Percentiles rank a stretch among this genome's conserved stretches.
Evolutionary conservation across 2,888 invertebrate species (phyloP).

Genomic region (Chesias legatella): DNA sequence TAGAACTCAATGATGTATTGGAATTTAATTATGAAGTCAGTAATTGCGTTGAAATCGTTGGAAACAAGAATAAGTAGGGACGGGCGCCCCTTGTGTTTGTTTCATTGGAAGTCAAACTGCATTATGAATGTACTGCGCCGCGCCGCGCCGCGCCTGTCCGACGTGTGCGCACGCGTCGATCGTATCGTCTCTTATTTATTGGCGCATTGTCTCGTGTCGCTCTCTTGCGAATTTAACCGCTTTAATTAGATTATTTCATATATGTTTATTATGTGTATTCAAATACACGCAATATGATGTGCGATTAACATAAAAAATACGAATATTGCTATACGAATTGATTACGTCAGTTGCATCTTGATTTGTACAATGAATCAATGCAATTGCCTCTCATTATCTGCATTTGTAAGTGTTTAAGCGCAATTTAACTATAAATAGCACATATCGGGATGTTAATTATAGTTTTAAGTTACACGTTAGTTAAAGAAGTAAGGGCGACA

Average conservation of each 20-base stretch:
- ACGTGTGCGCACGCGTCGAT: conserved; percentile 47
- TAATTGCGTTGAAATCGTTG: conserved; percentile 15
- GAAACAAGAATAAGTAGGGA: not conserved
- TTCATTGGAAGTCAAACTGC: conserved; percentile 24
- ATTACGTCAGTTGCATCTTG: too few relatives aligned
- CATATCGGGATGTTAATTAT: too few relatives aligned
- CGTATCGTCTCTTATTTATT: conserved; percentile 51
- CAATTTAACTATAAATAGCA: too few relatives aligned
- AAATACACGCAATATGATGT: too few relatives aligned
- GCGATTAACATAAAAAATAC: too few relatives aligned
- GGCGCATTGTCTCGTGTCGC: conserved; percentile 44
- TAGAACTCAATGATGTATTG: not conserved
- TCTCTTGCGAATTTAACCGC: conserved; percentile 33
- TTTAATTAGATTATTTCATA: conserved; percentile 38
- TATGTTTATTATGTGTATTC: conserved; percentile 4
- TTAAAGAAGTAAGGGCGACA: too few relatives aligned
- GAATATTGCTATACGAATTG: too few relatives aligned
- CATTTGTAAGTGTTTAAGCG: too few relatives aligned
- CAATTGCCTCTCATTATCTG: too few relatives aligned
- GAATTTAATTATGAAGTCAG: conserved; percentile 11
- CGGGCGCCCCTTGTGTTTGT: conserved; percentile 15
- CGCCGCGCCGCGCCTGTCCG: conserved; percentile 29
- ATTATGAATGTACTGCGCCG: conserved; percentile 28
- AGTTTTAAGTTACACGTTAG: too few relatives aligned
- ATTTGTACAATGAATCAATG: too few relatives aligned